Base-by-base conservation (phyloP, 2,113 vertebrate species). In the Bubo bubo region DNA sequence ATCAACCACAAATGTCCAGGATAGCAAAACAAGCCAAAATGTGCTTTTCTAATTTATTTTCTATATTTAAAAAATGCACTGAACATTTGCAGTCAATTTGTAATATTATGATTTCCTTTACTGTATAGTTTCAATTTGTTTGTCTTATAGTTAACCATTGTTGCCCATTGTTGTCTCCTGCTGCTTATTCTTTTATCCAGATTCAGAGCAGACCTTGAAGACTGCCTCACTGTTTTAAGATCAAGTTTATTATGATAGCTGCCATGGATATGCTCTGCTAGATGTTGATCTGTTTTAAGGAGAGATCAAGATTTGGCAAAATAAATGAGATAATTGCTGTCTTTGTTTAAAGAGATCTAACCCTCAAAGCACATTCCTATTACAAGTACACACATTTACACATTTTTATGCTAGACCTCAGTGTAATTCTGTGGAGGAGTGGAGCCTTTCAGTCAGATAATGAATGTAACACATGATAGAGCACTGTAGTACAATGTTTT, bases 311-410 rank as follows among this genome's bases (percentile, higher is more conserved):
- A 88, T 96, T 76, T 77, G 79, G 79, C 79, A 96, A 93, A 91
- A 92, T 63, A 90, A 88, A 94, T 71, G 62, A 95, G 73, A 90
- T 86, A 95, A 94, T 93, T 90, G 56, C 73, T 91, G 80, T 30
- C 83, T 95, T 93, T 97, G 77, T 91, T 95, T 94, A 82, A 96
- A 89, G 41, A 76, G 41, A 58, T 75, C 77, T 89, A 93, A 94
- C 87, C 66, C 84, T 89, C 77, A 64, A 24, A 96, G 91, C 43
- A 91, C 89, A 95, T 97, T 96, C 45, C 62, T 85, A 53, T 73
- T 95, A 88, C 66, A 76, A 97, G 79, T 94, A 97, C 70, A 94
- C 93, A 95, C 74, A 96, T 97, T 97, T 95, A 96, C 96, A 97
- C 96, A 85, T 89, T 93, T 95, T 94, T 93, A 70, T 82, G 58